Evolutionary conservation across 2,113 vertebrate species (phyloP).

Genomic region (Dasyurus viverrinus): DNA sequence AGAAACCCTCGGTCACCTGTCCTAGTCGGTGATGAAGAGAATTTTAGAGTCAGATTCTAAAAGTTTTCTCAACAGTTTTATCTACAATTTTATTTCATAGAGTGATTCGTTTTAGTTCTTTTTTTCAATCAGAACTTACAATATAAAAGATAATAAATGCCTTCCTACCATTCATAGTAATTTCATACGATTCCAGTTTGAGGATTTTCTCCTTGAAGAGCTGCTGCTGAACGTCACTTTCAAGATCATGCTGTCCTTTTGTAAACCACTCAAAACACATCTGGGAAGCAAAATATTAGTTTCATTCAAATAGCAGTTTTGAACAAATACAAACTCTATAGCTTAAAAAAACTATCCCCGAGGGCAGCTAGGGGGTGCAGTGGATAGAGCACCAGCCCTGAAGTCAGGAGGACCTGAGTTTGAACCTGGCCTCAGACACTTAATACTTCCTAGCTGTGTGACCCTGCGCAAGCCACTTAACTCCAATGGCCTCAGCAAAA

Average conservation of each 20-base stretch:
- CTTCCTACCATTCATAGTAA: slow-evolving; percentile 97
- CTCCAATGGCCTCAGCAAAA: too few relatives aligned
- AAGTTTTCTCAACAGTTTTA: not conserved
- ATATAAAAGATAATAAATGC: not conserved
- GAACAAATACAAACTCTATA: not conserved
- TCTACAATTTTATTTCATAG: not conserved
- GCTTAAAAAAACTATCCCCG: not conserved
- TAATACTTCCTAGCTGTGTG: too few relatives aligned
- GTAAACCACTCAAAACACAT: slow-evolving; percentile 99
- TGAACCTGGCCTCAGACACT: too few relatives aligned
- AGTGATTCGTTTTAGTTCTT: not conserved
- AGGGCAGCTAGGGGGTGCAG: too few relatives aligned
- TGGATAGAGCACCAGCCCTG: too few relatives aligned
- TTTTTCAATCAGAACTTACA: not conserved
- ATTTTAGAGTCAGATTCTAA: not conserved
- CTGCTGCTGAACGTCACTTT: slow-evolving; percentile 98
- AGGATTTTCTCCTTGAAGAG: slow-evolving; percentile 99
- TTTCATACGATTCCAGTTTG: slow-evolving; percentile 98
- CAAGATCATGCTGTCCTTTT: slow-evolving; percentile 98
- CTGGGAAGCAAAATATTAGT: slow-evolving; percentile 79
- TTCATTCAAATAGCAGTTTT: not conserved
- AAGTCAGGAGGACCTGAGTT: too few relatives aligned
- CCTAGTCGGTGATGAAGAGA: not conserved
- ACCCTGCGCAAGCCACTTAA: too few relatives aligned
- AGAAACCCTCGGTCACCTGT: not conserved